phyloP scores from a whole-genome alignment of 2,888 invertebrate species.

The Polydrusus tereticollis region DNA sequence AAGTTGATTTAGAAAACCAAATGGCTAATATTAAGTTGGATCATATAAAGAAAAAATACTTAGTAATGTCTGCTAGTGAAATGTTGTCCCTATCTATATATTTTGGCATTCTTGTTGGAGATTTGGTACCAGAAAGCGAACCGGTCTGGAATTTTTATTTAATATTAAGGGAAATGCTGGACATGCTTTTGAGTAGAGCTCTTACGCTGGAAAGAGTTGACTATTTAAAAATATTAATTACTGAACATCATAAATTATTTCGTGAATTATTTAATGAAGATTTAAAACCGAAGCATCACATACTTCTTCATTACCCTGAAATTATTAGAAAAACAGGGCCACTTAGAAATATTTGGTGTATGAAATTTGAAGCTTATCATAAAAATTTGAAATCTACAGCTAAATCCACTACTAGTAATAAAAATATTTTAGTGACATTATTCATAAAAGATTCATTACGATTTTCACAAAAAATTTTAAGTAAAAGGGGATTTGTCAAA shows the following conservation, averaged over 20 bases:
- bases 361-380: constrained; percentile 31
- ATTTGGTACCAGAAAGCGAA: not conserved
- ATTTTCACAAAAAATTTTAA: not conserved
- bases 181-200: not conserved
- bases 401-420: not conserved
- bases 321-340: constrained; percentile 43
- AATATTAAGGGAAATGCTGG: not conserved
- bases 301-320: constrained; percentile 40
- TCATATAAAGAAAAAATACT: not conserved
- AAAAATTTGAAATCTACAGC: not conserved
- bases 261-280: constrained; percentile 28
- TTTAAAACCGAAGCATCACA: constrained; percentile 45
- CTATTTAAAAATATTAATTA: not conserved
- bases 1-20: not conserved
- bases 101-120: constrained; percentile 1
- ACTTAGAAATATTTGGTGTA: constrained; percentile 37
- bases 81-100: not conserved
- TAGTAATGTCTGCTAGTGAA: not conserved
- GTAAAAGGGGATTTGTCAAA: not conserved
- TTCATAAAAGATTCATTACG: constrained; percentile 4
- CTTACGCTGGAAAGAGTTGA: not conserved
- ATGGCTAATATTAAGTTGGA: not conserved
- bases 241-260: not conserved
- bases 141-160: not conserved
- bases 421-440: constrained; percentile 3